These are phyloP conservation scores for Ptychoptera contaminata DNA, from an alignment of 2,888 invertebrate species.

Conservation along the genomic window DNA sequence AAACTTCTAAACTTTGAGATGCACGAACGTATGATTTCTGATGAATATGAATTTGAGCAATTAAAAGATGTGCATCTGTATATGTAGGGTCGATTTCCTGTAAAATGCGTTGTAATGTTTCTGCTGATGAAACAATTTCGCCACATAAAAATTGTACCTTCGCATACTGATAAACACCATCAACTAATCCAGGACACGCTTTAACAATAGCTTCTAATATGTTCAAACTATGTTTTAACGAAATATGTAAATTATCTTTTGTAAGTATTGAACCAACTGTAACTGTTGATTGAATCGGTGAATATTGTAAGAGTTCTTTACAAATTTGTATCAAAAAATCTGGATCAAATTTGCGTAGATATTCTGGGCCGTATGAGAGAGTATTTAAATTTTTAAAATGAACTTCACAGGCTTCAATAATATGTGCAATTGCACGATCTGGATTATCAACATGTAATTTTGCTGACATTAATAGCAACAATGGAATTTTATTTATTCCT, in stretches of 20 bases:
- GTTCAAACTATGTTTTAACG: slow-evolving; percentile 42
- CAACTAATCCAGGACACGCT: slow-evolving; percentile 66
- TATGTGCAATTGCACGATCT: slow-evolving; percentile 37
- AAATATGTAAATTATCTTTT: slow-evolving; percentile 33
- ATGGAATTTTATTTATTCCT: slow-evolving; percentile 48
- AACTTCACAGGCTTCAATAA: slow-evolving; percentile 45
- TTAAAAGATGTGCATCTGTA: slow-evolving; percentile 68
- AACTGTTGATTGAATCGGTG: slow-evolving; percentile 45
- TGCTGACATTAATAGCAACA: slow-evolving; percentile 51
- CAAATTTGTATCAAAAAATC: slow-evolving; percentile 70
- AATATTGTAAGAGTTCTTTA: slow-evolving; percentile 56
- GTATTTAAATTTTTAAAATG: slow-evolving; percentile 35
- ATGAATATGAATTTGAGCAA: slow-evolving; percentile 71
- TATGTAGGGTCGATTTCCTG: slow-evolving; percentile 61
- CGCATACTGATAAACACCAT: slow-evolving; percentile 52
- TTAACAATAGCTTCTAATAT: slow-evolving; percentile 57
- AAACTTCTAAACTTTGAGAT: slow-evolving; percentile 72
- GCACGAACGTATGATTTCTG: slow-evolving; percentile 58
- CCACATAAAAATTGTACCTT: slow-evolving; percentile 69
- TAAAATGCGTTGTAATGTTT: slow-evolving; percentile 53
- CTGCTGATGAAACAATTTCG: slow-evolving; percentile 54
- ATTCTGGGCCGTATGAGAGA: slow-evolving; percentile 55
- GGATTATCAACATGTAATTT: slow-evolving; percentile 40
- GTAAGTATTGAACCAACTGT: slow-evolving; percentile 24
- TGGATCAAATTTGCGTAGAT: slow-evolving; percentile 63